A percentile compares a stretch with the other conserved stretches of the same genome.
Evolutionary conservation across 1,140 invertebrate species (phyloP).

Genomic region (Ceratina calcarata): DNA sequence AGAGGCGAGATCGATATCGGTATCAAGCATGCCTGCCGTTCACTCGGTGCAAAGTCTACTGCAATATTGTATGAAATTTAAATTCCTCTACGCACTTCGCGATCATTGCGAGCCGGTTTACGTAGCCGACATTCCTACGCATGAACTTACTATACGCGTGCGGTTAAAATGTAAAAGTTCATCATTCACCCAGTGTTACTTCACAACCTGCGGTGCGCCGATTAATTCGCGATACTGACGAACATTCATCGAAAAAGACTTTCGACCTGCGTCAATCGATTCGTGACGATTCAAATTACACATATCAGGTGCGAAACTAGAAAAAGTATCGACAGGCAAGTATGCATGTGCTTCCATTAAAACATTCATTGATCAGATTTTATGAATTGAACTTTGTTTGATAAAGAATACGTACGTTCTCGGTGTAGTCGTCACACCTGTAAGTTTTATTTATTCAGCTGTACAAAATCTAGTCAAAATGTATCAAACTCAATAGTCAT

Average conservation of each 20-base stretch:
- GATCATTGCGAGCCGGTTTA: constrained; percentile 33
- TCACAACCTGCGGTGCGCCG: background rate
- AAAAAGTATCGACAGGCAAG: no score
- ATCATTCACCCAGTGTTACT: constrained; percentile 13
- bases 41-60: constrained; percentile 11
- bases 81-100: constrained; percentile 27
- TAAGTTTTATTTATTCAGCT: no score
- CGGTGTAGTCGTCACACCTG: no score
- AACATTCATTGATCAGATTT: no score
- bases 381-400: no score
- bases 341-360: no score
- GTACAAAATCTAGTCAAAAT: no score
- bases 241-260: background rate
- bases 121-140: constrained; percentile 39
- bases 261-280: no score
- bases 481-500: no score
- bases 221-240: background rate
- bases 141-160: constrained; percentile 19
- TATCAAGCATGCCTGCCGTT: background rate
- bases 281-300: background rate
- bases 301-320: no score
- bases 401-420: no score
- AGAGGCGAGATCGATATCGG: background rate
- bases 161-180: constrained; percentile 46
- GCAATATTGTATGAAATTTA: constrained; percentile 33